Evolutionary conservation across 2,113 vertebrate species (phyloP).

Genomic region (Hydropotes inermis): DNA sequence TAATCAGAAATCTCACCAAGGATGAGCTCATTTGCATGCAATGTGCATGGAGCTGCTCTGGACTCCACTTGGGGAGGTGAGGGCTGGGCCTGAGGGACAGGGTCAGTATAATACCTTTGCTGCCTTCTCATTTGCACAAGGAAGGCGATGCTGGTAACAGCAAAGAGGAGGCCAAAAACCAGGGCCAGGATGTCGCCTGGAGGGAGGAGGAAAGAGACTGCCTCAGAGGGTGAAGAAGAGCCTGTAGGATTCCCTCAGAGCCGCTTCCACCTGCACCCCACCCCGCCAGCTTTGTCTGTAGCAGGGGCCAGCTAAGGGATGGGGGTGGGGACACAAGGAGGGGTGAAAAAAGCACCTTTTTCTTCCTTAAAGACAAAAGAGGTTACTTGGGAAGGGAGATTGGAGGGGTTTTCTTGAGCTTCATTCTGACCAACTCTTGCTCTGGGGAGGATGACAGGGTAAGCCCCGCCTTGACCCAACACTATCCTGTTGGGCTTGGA

Average conservation of each 20-base stretch:
- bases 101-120: neutral
- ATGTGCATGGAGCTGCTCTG: neutral
- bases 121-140: slow-evolving; percentile 77
- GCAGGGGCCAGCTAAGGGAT: neutral
- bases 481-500: neutral
- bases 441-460: neutral
- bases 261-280: neutral
- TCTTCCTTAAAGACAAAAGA: neutral
- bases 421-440: neutral
- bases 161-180: slow-evolving; percentile 84
- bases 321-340: neutral
- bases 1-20: neutral
- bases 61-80: neutral
- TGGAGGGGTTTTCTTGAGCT: neutral
- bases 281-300: neutral
- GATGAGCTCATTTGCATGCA: neutral
- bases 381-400: neutral
- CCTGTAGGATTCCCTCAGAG: neutral
- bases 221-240: neutral
- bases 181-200: slow-evolving; percentile 83
- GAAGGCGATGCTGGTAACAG: slow-evolving; percentile 74
- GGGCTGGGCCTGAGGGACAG: neutral
- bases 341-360: neutral
- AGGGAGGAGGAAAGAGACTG: neutral
- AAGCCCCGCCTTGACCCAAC: neutral